Conservation (phyloP, 2,113 vertebrate genomes). For the Aspidoscelis tigris region DNA sequence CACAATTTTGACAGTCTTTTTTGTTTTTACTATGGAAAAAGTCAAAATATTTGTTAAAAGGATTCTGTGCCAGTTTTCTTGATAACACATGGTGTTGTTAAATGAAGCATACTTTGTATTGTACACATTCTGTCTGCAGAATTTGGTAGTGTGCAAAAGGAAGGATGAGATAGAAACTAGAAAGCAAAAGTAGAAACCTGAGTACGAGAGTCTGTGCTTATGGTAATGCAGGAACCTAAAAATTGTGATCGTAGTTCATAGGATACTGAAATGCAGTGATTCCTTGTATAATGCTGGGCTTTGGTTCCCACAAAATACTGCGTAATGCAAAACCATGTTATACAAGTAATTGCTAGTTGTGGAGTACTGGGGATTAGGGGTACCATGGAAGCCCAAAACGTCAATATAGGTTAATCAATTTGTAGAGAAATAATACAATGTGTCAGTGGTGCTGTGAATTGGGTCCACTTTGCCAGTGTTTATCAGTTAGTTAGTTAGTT, state of each 20-base stretch:
- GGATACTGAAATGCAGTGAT: background rate
- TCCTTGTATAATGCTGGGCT: no score
- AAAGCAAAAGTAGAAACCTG: background rate
- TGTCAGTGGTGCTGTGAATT: no score
- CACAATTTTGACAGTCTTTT: background rate
- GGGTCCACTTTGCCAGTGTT: no score
- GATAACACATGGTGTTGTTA: constrained; percentile 18
- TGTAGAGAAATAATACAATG: no score
- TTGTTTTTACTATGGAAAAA: background rate
- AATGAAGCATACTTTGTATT: constrained; percentile 15
- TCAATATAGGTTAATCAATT: no score
- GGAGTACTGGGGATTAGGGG: no score
- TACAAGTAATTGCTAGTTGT: no score
- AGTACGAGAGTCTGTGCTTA: background rate
- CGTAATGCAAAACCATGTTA: no score
- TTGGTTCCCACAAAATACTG: no score
- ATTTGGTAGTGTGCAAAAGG: constrained; percentile 14
- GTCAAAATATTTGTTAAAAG: constrained; percentile 31
- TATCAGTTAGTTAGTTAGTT: no score
- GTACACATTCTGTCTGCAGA: constrained; percentile 9
- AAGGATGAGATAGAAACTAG: background rate
- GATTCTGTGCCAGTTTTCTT: constrained; percentile 14
- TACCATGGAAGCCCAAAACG: no score
- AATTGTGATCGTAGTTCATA: background rate
- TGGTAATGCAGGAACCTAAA: background rate